Evolutionary conservation across 2,888 invertebrate genomes (phyloP), one percentile per base, ranked within the genome.

Genomic region (Dyspetes luteomarginatus): DNA sequence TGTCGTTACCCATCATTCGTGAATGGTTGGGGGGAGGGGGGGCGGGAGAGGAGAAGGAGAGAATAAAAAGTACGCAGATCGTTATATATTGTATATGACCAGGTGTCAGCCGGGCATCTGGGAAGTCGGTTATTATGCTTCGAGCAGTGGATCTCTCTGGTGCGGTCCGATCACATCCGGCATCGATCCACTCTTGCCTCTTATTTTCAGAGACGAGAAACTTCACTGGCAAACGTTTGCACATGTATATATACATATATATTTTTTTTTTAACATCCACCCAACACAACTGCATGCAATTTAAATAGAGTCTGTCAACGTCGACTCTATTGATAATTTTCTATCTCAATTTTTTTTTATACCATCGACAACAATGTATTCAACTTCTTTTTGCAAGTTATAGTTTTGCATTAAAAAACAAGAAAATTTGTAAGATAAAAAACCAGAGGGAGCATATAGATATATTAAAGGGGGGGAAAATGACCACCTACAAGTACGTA

Each of bases 401-500:
- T n/a, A n/a, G n/a, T 56, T 28, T 78, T 52, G 45, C 17, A 48
- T 41, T n/a, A 36, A 69, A 74, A 83, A 86, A 84, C 77, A 81
- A 86, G 81, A 86, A n/a, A n/a, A n/a, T n/a, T n/a, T 85, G 83
- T 83, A 84, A 83, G 74, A 76, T 69, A 69, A 68, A 56, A 76
- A 77, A 68, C 75, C 82, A 41, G 19, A 50, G 30, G 30, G 67
- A 68, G 45, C n/a, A 81, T 81, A 75, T 65, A n/a, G n/a, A n/a
- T n/a, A 80, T 69, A 87, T 86, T 48, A 48, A 17, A 4, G 5
- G 15, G n/a, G 15, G 5, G 48, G 15, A 48, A 89, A 90, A 90
- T 89, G 86, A 89, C 85, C 85, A 87, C 84, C 86, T 85, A 85
- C 88, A 87, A 88, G 86, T 87, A 88, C 86, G 86, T 90, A 88